Percentiles rank a stretch among this genome's conserved stretches.
Evolutionary conservation across 2,113 vertebrate species (phyloP).

Genomic region (Ovibos moschatus): DNA sequence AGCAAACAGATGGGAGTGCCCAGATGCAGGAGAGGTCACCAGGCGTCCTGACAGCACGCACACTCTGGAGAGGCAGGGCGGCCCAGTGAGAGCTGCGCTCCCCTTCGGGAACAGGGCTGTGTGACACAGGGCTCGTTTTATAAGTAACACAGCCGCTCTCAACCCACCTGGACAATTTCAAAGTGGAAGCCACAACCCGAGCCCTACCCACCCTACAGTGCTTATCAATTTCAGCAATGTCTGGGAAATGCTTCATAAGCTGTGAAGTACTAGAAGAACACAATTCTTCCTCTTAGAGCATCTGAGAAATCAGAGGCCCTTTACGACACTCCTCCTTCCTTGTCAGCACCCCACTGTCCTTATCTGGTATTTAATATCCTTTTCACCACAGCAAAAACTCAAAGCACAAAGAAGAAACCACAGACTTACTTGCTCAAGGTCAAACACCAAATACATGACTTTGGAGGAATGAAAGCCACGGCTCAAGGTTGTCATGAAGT

Average conservation of each 20-base stretch:
- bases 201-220: not conserved
- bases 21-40: not conserved
- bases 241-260: not conserved
- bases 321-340: not conserved
- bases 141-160: not conserved
- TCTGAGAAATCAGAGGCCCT: not conserved
- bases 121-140: not conserved
- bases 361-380: not conserved
- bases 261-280: not conserved
- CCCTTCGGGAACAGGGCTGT: not conserved
- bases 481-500: not conserved
- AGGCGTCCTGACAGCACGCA: rapidly evolving
- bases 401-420: not conserved
- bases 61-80: not conserved
- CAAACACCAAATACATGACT: not conserved
- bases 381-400: not conserved
- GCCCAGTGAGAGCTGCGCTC: not conserved
- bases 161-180: not conserved
- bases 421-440: not conserved
- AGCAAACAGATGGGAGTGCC: not conserved
- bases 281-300: not conserved
- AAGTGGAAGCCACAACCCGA: not conserved
- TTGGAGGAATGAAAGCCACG: not conserved
- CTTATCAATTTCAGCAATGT: not conserved
- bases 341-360: not conserved